phyloP scores from a whole-genome alignment of 2,113 vertebrate genomes.

The Lepus europaeus region DNA sequence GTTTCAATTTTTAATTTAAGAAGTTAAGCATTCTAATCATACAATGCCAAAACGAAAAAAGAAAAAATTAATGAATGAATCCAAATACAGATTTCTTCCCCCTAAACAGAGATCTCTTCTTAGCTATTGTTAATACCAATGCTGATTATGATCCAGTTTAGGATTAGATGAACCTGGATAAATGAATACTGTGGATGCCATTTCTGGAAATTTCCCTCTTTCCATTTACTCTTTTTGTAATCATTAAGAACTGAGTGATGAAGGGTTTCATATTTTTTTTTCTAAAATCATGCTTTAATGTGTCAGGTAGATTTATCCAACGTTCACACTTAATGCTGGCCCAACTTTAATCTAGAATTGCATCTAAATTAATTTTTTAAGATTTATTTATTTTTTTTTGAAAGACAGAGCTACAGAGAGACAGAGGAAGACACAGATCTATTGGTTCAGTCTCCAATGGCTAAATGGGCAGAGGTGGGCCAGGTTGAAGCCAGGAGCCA shows the following conservation, averaged over 20 bases:
- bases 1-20: slow-evolving; percentile 68
- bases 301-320: not conserved
- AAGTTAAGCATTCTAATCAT: slow-evolving; percentile 55
- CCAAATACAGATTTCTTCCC: not conserved
- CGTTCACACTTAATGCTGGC: fast-evolving
- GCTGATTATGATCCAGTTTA: not conserved
- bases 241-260: not conserved
- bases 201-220: slow-evolving; percentile 35
- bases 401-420: no score
- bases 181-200: not conserved
- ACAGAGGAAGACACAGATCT: no score
- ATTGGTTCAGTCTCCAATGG: no score
- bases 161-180: not conserved
- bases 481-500: no score
- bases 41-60: slow-evolving; percentile 47
- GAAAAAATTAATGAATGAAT: slow-evolving; percentile 27
- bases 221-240: not conserved
- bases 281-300: not conserved
- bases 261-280: not conserved
- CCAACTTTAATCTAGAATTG: not conserved
- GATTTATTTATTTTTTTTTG: no score
- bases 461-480: no score
- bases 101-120: not conserved
- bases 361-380: no score
- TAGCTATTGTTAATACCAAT: not conserved